A percentile compares a stretch with the other conserved stretches of the same genome.
Evolutionary conservation across 2,113 vertebrate genomes (phyloP).

Genomic region (Dicentrarchus labrax): DNA sequence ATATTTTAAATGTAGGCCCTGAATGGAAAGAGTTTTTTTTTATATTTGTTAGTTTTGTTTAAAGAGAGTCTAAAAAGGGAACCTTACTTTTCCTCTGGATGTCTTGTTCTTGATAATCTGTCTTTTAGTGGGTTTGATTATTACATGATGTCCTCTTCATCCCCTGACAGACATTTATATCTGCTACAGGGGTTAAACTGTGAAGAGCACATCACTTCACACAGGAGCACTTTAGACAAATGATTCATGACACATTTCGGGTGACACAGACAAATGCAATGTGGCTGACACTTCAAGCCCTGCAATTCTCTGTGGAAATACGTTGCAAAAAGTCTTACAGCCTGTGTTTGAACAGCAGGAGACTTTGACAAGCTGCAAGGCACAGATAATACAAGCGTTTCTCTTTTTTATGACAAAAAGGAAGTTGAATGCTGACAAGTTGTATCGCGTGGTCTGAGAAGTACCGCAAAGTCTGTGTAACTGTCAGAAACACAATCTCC

Average conservation of each 20-base stretch:
- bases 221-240: constrained; percentile 25
- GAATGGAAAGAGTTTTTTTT: neutral
- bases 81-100: neutral
- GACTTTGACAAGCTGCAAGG: constrained; percentile 16
- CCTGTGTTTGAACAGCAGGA: constrained; percentile 3
- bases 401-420: neutral
- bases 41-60: neutral
- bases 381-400: constrained; percentile 6
- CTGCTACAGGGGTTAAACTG: constrained; percentile 21
- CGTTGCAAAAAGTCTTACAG: neutral
- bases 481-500: constrained; percentile 11
- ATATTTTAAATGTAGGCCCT: neutral
- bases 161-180: neutral
- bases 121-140: neutral
- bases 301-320: constrained; percentile 15
- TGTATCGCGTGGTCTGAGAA: neutral
- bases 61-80: neutral
- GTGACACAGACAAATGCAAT: constrained; percentile 21
- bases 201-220: constrained; percentile 23
- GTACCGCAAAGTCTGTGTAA: neutral
- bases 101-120: neutral
- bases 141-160: neutral
- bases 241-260: constrained; percentile 46
- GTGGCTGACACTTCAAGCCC: neutral
- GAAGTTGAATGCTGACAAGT: neutral